A percentile compares a stretch with the other conserved stretches of the same genome.
These are phyloP conservation scores for Phalacrocorax aristotelis DNA, from an alignment of 2,113 vertebrate species.

Conservation along the genomic window DNA sequence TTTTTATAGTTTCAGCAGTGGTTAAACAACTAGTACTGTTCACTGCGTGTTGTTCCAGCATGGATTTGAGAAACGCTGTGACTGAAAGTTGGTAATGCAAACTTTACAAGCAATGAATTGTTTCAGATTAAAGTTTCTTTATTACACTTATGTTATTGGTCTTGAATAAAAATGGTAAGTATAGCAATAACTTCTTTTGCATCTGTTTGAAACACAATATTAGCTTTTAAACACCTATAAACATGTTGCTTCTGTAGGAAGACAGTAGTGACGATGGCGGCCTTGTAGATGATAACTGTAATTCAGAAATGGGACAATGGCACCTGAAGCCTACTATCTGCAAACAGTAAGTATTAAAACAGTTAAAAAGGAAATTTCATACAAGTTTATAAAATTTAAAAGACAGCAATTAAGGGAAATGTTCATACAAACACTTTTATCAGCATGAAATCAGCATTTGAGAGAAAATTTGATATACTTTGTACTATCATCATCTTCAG, in stretches of 20 bases:
- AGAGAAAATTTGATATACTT: background rate
- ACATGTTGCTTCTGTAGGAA: constrained; percentile 76
- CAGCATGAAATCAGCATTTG: background rate
- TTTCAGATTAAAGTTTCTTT: background rate
- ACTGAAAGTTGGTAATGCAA: background rate
- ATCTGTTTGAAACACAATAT: background rate
- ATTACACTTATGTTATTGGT: background rate
- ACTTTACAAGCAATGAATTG: background rate
- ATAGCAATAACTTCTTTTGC: background rate
- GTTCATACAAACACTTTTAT: background rate
- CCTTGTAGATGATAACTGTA: constrained; percentile 80
- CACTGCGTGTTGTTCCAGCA: background rate
- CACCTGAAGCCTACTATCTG: constrained; percentile 83
- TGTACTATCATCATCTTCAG: background rate
- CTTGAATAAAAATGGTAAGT: background rate
- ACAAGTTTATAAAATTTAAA: background rate
- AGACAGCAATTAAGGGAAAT: background rate
- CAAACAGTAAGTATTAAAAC: constrained; percentile 86
- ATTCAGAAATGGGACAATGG: constrained; percentile 81
- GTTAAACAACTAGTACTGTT: background rate
- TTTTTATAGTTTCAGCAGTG: background rate
- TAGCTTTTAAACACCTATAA: background rate
- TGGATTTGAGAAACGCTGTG: background rate
- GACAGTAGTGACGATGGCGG: constrained; percentile 92
- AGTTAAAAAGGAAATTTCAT: background rate